phyloP scores from a whole-genome alignment of 2,888 invertebrate species.

The Drosophila ustulata region DNA sequence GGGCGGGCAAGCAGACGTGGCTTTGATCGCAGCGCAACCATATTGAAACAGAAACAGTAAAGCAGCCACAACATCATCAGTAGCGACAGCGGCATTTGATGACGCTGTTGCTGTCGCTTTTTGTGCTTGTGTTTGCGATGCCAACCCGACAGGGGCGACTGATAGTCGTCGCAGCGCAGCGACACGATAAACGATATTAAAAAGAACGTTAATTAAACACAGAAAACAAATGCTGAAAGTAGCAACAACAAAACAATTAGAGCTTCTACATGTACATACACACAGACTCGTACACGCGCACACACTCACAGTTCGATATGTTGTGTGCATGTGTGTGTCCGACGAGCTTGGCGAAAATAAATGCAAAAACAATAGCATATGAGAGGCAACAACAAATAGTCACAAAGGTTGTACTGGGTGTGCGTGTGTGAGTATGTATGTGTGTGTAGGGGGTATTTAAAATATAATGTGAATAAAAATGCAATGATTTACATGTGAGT shows the following conservation, averaged over 20 bases:
- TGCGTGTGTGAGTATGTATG: constrained; percentile 4
- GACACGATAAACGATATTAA: constrained; percentile 65
- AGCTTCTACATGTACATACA: constrained; percentile 29
- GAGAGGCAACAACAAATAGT: constrained; percentile 30
- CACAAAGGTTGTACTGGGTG: constrained; percentile 3
- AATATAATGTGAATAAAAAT: constrained; percentile 54
- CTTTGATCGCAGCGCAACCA: constrained; percentile 66
- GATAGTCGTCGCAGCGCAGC: constrained; percentile 31
- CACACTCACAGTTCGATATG: constrained; percentile 5
- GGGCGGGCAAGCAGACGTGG: constrained; percentile 58
- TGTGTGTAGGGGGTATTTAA: constrained; percentile 13
- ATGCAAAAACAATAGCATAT: constrained; percentile 30
- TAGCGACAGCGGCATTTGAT: constrained; percentile 49
- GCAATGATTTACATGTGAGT: constrained; percentile 76
- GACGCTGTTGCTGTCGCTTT: constrained; percentile 42
- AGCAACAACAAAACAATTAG: constrained; percentile 71
- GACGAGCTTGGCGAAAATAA: constrained; percentile 4
- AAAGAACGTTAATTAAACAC: constrained; percentile 70
- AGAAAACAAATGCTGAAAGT: constrained; percentile 43
- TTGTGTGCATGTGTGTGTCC: not conserved
- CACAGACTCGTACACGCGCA: not conserved
- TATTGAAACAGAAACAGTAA: constrained; percentile 48
- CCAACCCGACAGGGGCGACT: constrained; percentile 46
- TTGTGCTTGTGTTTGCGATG: constrained; percentile 33
- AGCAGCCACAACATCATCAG: constrained; percentile 18